Evolutionary conservation across 2,888 invertebrate species (phyloP), one percentile per base, ranked within the genome.

Genomic region (Iselma pallidipennis): DNA sequence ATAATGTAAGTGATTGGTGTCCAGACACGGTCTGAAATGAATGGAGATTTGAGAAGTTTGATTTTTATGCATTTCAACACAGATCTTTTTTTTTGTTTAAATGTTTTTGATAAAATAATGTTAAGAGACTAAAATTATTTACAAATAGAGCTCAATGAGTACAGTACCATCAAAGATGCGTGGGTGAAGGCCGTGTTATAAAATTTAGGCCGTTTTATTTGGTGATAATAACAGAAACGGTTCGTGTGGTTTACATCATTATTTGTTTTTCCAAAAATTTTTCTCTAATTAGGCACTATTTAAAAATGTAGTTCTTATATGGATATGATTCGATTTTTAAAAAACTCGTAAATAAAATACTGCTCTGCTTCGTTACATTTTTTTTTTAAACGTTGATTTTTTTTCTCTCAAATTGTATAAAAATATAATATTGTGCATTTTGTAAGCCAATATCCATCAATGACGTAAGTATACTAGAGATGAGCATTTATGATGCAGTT

Each of bases 351-450:
- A 80, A 78, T 81, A 82, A 81, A 81, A 81, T 80, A 80, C 60
- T 61, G 76, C 76, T 78, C 76, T 79, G 77, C 76, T 77, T 77
- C 74, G 75, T 76, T 78, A 45, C 4, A 10, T 45, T 45, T 5
- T 42, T 42, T 45, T 45, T 45, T 45, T 45, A 23, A 75, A 76
- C 76, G 75, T 78, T 75, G 76, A 77, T 76, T 78, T 80, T 80
- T 78, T 79, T 12, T 45, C n/a, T n/a, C n/a, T 81, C 80, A 81
- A 80, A 45, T 45, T 80, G 80, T 82, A 82, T 80, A 81, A 82
- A 82, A 81, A 82, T 82, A 82, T 81, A 80, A 78, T 81, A 81
- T 80, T 81, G 81, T 81, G 81, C 80, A 80, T 78, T 79, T 81
- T 45, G 80, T 80, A 80, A 81, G 81, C 79, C 78, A 78, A 77